phyloP scores from a whole-genome alignment of 2,888 invertebrate genomes.

The Dione vanillae region DNA sequence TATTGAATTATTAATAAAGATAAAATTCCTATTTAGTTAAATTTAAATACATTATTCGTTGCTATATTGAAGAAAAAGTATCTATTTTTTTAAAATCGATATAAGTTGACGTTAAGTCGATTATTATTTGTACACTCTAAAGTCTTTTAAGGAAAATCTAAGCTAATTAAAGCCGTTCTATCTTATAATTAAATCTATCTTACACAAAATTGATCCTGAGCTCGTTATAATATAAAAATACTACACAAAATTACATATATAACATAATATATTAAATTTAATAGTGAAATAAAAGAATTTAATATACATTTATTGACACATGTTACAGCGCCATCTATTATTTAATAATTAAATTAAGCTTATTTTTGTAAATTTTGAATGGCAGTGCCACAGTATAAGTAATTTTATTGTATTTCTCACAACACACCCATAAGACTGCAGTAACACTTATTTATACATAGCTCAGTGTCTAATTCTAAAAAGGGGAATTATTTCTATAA shows the following conservation, averaged over 20 bases:
- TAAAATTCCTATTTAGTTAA: constrained; percentile 33
- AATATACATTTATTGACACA: constrained; percentile 11
- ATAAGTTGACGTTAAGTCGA: constrained; percentile 51
- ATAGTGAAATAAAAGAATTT: no score
- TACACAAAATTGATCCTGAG: constrained; percentile 48
- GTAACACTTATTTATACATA: constrained; percentile 38
- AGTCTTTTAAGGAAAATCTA: constrained; percentile 78
- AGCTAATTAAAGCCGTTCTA: constrained; percentile 82
- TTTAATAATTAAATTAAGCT: constrained; percentile 24
- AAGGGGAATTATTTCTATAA: constrained; percentile 55
- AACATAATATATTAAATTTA: not conserved
- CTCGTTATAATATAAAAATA: constrained; percentile 25
- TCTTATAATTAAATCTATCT: constrained; percentile 62
- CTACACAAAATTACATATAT: constrained; percentile 12
- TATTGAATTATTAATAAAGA: constrained; percentile 9
- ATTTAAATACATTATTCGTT: constrained; percentile 42
- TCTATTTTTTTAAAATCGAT: constrained; percentile 44
- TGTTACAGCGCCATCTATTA: constrained; percentile 42
- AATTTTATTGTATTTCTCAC: constrained; percentile 38
- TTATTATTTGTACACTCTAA: constrained; percentile 74
- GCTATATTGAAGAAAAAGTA: constrained; percentile 44
- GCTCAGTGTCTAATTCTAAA: constrained; percentile 48
- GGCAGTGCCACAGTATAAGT: constrained; percentile 41
- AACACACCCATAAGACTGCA: constrained; percentile 49
- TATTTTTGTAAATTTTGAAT: constrained; percentile 28